Evolutionary conservation across 2,797 vertebrate genomes (phyloP).

Genomic region (Malurus leucopterus): DNA sequence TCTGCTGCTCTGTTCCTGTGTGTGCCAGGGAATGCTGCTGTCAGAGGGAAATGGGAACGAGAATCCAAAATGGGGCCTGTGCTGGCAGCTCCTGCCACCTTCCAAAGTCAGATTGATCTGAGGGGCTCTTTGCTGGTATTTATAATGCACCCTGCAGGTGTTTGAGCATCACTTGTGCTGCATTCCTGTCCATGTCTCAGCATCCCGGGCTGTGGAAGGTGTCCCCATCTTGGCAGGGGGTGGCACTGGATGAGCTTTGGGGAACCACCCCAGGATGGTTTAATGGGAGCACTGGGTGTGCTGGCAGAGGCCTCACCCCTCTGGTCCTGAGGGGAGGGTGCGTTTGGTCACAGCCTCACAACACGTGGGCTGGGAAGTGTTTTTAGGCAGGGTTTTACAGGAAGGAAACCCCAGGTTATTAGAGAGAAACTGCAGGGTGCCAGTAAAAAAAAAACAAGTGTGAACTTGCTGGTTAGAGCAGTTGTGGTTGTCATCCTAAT

Average conservation of each 20-base stretch:
- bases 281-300: background rate
- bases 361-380: background rate
- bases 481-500: background rate
- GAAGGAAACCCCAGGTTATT: background rate
- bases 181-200: background rate
- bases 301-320: background rate
- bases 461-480: background rate
- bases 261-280: background rate
- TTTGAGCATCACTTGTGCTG: background rate
- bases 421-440: background rate
- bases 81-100: background rate
- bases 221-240: background rate
- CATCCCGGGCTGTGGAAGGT: background rate
- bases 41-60: background rate
- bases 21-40: background rate
- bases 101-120: rapidly evolving
- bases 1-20: rapidly evolving
- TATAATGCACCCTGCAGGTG: background rate
- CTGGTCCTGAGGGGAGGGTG: background rate
- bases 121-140: background rate
- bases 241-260: background rate
- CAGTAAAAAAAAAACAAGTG: background rate
- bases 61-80: rapidly evolving
- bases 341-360: background rate
- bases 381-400: background rate